A percentile compares a stretch with the other conserved stretches of the same genome.
Conservation (phyloP, 2,888 invertebrate species). For the Boloria euphrosyne region DNA sequence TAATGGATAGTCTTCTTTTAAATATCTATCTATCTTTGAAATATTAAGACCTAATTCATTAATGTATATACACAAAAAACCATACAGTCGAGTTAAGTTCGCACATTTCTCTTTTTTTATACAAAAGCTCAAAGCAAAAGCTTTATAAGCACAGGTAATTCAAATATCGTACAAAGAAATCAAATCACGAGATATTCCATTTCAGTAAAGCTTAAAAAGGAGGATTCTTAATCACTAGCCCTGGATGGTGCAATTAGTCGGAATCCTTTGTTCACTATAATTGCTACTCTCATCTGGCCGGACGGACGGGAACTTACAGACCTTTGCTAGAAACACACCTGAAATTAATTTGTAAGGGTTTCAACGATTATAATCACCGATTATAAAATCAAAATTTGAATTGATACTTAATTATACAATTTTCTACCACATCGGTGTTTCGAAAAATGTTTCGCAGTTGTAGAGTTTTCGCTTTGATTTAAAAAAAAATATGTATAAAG, state of each 20-base stretch:
- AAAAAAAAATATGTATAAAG: too few species aligned
- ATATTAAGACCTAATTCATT: too few species aligned
- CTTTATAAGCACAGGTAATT: background rate
- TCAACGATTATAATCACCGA: conserved; percentile 1
- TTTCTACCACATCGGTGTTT: too few species aligned
- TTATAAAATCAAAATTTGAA: too few species aligned
- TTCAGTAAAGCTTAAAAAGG: conserved; percentile 27
- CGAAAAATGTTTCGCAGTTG: too few species aligned
- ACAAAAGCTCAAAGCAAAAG: background rate
- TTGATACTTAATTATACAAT: too few species aligned
- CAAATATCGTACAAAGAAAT: conserved; percentile 16
- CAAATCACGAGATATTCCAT: conserved; percentile 22
- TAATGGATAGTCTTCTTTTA: too few species aligned
- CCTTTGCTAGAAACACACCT: conserved; percentile 26
- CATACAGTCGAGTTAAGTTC: too few species aligned
- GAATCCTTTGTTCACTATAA: conserved; percentile 33
- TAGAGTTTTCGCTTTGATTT: too few species aligned
- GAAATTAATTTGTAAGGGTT: conserved; percentile 24
- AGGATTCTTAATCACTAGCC: conserved; percentile 30
- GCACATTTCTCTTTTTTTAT: background rate
- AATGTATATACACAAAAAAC: too few species aligned
- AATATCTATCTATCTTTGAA: too few species aligned
- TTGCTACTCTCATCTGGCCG: conserved; percentile 35
- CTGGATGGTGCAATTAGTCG: conserved; percentile 31
- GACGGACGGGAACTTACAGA: conserved; percentile 30